Conservation (phyloP, 2,888 invertebrate species). For the Oxyscelio sp. region DNA sequence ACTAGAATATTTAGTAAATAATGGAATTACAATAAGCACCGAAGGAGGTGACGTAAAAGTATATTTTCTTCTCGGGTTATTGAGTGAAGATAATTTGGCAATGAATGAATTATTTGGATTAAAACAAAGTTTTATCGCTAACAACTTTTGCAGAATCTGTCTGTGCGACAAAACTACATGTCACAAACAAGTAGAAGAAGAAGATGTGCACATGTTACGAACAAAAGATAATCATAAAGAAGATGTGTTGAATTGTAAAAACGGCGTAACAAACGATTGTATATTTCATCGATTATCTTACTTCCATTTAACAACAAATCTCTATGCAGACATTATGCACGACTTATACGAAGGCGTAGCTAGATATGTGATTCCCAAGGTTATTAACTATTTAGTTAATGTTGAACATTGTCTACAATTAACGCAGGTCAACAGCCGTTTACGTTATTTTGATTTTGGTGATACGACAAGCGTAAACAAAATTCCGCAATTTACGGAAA, state of each 20-base stretch:
- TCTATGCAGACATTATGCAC: conserved; percentile 65
- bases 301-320: conserved; percentile 53
- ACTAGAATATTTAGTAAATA: conserved; percentile 15
- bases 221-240: conserved; percentile 57
- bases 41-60: background rate
- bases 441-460: conserved; percentile 45
- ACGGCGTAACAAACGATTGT: conserved; percentile 35
- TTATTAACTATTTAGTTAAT: conserved; percentile 26
- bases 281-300: conserved; percentile 43
- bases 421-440: conserved; percentile 47
- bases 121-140: conserved; percentile 64
- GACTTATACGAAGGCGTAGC: conserved; percentile 66
- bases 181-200: conserved; percentile 43
- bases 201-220: conserved; percentile 43
- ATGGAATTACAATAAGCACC: conserved; percentile 6
- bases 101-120: conserved; percentile 72
- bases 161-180: conserved; percentile 19
- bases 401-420: conserved; percentile 7
- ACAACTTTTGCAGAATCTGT: conserved; percentile 54
- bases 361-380: conserved; percentile 50
- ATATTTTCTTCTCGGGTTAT: conserved; percentile 44
- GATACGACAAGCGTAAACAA: conserved; percentile 3
- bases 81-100: conserved; percentile 74
- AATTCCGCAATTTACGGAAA: conserved; percentile 49
- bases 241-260: conserved; percentile 31